phyloP scores from a whole-genome alignment of 2,888 invertebrate genomes.

The Stenurella melanura region DNA sequence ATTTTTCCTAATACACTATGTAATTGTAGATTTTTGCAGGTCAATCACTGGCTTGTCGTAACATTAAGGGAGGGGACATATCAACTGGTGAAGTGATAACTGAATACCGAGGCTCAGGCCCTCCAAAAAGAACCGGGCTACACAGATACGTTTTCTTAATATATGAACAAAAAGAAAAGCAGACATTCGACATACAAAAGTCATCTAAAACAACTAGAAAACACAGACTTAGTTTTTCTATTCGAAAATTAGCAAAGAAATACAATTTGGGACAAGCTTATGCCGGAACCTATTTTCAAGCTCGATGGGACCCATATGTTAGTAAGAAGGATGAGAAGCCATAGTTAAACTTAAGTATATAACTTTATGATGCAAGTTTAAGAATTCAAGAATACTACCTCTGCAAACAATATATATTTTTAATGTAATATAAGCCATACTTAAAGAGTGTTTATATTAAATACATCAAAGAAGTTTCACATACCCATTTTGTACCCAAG shows the following conservation, averaged over 20 bases:
- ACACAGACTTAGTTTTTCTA: constrained; percentile 79
- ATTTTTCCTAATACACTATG: no score
- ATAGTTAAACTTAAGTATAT: no score
- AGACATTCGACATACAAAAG: constrained; percentile 60
- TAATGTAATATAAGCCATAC: no score
- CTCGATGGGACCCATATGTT: constrained; percentile 84
- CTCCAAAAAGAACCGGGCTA: constrained; percentile 81
- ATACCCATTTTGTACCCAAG: no score
- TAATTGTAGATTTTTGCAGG: not conserved
- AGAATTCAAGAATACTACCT: no score
- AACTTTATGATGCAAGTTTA: no score
- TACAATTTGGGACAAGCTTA: constrained; percentile 87
- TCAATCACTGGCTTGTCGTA: constrained; percentile 90
- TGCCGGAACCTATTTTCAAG: constrained; percentile 87
- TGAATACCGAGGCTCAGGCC: constrained; percentile 88
- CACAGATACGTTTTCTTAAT: constrained; percentile 84
- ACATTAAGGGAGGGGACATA: constrained; percentile 87
- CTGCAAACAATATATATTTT: no score
- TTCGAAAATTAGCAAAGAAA: constrained; percentile 85
- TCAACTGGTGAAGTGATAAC: constrained; percentile 83
- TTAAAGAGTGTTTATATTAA: no score
- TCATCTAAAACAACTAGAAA: constrained; percentile 70
- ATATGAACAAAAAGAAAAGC: constrained; percentile 66
- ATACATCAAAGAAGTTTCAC: no score
- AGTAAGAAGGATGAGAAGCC: no score